Percentiles rank a stretch among this genome's conserved stretches.
Conservation (phyloP, 2,888 invertebrate species). For the Andricus curvator region DNA sequence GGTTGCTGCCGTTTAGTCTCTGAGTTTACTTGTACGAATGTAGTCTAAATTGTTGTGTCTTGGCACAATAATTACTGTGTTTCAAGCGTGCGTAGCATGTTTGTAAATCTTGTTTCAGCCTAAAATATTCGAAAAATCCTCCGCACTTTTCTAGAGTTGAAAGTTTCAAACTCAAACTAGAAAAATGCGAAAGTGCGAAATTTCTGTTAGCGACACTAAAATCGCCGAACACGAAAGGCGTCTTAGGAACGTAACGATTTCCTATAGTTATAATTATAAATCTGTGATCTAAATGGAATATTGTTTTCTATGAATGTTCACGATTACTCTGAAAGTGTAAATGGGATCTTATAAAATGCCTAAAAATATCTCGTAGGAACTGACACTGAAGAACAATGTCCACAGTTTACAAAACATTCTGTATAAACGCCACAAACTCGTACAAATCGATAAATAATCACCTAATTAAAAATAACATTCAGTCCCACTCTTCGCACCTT, state of each 20-base stretch:
- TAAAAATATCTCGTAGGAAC: constrained; percentile 68
- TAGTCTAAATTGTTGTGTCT: constrained; percentile 24
- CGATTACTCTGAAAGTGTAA: constrained; percentile 26
- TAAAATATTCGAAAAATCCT: not conserved
- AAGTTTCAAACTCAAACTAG: not conserved
- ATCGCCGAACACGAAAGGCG: constrained; percentile 18
- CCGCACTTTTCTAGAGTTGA: constrained; percentile 2
- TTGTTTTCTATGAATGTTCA: not conserved
- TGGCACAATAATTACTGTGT: constrained; percentile 21
- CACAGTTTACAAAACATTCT: constrained; percentile 65
- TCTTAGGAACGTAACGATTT: constrained; percentile 24
- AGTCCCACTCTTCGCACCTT: constrained; percentile 64
- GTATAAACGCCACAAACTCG: constrained; percentile 66
- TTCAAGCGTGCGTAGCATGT: constrained; percentile 16
- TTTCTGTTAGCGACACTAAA: not conserved
- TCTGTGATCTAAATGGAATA: constrained; percentile 13
- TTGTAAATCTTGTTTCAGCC: not conserved
- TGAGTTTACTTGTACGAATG: constrained; percentile 20
- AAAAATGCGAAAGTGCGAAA: constrained; percentile 3
- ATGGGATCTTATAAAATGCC: constrained; percentile 50
- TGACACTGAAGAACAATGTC: constrained; percentile 58
- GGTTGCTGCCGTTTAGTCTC: constrained; percentile 23
- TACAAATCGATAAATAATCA: constrained; percentile 66
- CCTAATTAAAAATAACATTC: constrained; percentile 68
- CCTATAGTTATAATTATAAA: not conserved